Base-by-base conservation (phyloP, 2,888 invertebrate genomes). In the Eristalinus aeneus region DNA sequence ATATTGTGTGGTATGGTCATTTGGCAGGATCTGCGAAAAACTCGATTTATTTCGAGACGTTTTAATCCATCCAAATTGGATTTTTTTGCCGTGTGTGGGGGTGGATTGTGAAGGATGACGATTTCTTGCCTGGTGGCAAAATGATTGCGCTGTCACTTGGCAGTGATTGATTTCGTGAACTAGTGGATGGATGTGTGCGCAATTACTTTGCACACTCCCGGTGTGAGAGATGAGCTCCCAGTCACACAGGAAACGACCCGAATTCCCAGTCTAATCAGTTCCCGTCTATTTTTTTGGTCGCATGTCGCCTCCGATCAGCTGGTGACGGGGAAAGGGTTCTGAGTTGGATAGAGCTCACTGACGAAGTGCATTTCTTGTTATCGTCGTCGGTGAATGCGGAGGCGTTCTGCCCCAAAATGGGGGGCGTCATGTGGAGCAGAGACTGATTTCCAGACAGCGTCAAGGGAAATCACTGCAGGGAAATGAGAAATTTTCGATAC, bases 1-100 rank as follows among this genome's bases (percentile, higher is more conserved):
- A 8, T n/a, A n/a, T 6, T 46, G n/a, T 4, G 53, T 32, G 61
- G 61, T 20, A 39, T 68, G 22, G 39, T 73, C 81, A 60, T 69
- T 81, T 86, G 64, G 58, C 60, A 81, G 77, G 68, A 61, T 79
- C 69, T 12, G 1, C 39, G 12, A 73, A 84, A 79, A 78, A 75
- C 67, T 80, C 85, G 76, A 80, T 85, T 85, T 80, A 69, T 34
- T 16, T 63, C 31, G 39, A 78, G 77, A 81, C 86, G 81, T 69
- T 82, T 86, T 86, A 86, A 86, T 86, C 86, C 86, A 71, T 63
- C 58, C 63, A 82, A 86, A 86, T 86, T 86, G 86, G 82, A 86
- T 86, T 82, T 64, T 36, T 75, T 56, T 56, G 4, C 31, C 11
- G 61, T 22, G 39, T 32, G 22, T 22, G 54, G 73, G 6, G 34